phyloP scores from a whole-genome alignment of 2,113 vertebrate species.

The Corythoichthys intestinalis region DNA sequence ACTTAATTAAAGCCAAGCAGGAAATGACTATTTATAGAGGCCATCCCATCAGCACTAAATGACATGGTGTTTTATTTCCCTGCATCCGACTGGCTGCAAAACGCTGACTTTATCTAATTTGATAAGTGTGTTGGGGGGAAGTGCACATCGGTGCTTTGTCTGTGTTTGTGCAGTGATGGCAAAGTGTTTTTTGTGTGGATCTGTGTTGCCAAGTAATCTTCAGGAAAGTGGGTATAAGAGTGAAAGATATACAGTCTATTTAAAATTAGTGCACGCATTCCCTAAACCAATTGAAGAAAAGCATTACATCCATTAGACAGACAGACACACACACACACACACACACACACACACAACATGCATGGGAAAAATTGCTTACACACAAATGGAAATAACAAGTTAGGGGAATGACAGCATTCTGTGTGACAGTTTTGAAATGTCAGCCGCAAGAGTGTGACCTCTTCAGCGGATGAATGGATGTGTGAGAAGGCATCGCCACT shows the following conservation, averaged over 20 bases:
- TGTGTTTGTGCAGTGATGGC: slow-evolving; percentile 6
- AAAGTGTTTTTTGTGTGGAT: slow-evolving; percentile 10
- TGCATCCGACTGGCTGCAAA: slow-evolving; percentile 52
- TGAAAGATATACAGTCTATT: slow-evolving; percentile 8
- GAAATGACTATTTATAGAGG: slow-evolving; percentile 71
- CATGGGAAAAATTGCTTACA: not conserved
- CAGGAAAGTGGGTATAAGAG: slow-evolving; percentile 2
- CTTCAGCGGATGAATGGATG: slow-evolving; percentile 29
- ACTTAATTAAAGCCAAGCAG: slow-evolving; percentile 75
- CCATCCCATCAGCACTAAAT: slow-evolving; percentile 69
- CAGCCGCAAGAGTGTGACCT: slow-evolving; percentile 56
- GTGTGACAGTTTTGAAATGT: slow-evolving; percentile 65
- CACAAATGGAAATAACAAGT: slow-evolving; percentile 24
- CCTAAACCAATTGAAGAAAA: slow-evolving; percentile 24
- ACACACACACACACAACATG: not conserved
- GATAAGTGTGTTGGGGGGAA: slow-evolving; percentile 48
- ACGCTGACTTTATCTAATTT: slow-evolving; percentile 68
- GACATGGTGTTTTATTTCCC: slow-evolving; percentile 67
- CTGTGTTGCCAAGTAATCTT: slow-evolving; percentile 8
- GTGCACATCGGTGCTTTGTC: not conserved
- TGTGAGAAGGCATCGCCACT: slow-evolving; percentile 25
- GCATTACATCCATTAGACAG: slow-evolving; percentile 17
- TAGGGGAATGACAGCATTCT: slow-evolving; percentile 49
- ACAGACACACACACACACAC: not conserved
- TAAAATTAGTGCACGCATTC: slow-evolving; percentile 32